Conservation (phyloP, 1,140 invertebrate genomes). For the Lordiphosa clarofinis region DNA sequence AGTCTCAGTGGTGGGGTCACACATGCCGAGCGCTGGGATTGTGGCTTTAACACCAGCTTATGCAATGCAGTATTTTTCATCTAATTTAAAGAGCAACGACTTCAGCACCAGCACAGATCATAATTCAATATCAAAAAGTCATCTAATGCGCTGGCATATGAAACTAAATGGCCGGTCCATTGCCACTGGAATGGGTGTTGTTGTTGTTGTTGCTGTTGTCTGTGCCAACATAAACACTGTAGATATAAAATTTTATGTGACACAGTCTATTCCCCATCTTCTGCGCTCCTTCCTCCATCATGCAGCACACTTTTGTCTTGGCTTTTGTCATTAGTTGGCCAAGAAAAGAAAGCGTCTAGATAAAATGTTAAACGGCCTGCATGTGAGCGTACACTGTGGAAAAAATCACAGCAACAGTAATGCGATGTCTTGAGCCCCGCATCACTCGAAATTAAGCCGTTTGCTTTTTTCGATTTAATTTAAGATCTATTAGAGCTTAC, state of each 20-base stretch:
- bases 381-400: conserved; percentile 26
- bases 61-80: conserved; percentile 34
- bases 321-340: conserved; percentile 71
- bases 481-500: no score
- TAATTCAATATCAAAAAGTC: conserved; percentile 72
- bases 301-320: conserved; percentile 66
- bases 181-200: conserved; percentile 34
- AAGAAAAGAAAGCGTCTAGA: conserved; percentile 52
- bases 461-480: no score
- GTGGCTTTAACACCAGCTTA: conserved; percentile 36
- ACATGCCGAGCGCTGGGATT: neutral
- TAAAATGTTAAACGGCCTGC: conserved; percentile 74
- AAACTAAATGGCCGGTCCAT: conserved; percentile 65
- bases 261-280: conserved; percentile 38
- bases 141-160: conserved; percentile 63
- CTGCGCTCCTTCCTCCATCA: conserved; percentile 3
- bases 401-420: no score
- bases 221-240: conserved; percentile 51
- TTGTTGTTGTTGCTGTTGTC: conserved; percentile 25
- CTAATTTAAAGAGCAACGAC: conserved; percentile 59
- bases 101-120: conserved; percentile 48
- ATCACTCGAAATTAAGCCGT: no score
- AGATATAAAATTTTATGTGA: conserved; percentile 73
- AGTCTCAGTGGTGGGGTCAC: conserved; percentile 27
- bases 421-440: no score